Conservation (phyloP, 2,797 vertebrate genomes). For the Poecilia gillii region DNA sequence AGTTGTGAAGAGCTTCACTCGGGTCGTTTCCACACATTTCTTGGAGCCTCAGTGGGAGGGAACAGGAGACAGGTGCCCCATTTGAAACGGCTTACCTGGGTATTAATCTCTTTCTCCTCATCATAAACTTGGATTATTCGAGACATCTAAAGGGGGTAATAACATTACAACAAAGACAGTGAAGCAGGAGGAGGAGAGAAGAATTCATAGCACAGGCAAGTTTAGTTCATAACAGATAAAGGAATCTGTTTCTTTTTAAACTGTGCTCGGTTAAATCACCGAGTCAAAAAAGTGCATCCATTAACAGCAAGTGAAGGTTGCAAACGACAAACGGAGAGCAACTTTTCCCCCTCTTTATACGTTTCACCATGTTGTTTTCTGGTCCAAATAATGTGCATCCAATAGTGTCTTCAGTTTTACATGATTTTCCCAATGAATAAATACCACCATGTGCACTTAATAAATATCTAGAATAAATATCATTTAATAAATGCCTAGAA, state of each 20-base stretch:
- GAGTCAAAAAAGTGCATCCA: constrained; percentile 9
- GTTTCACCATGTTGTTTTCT: neutral
- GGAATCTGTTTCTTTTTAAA: constrained; percentile 51
- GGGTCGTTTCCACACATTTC: constrained; percentile 48
- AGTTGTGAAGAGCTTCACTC: neutral
- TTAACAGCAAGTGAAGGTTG: constrained; percentile 51
- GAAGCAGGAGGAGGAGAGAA: constrained; percentile 82
- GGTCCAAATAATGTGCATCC: neutral
- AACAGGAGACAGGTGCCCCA: constrained; percentile 77
- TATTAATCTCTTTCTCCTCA: constrained; percentile 99
- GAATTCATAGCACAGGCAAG: constrained; percentile 83
- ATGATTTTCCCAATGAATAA: neutral
- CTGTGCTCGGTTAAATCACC: constrained; percentile 49
- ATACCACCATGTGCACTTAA: neutral
- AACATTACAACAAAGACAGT: constrained; percentile 94
- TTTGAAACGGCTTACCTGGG: constrained; percentile 96
- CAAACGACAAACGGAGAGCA: neutral
- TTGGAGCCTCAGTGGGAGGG: constrained; percentile 83
- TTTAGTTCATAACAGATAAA: constrained; percentile 71
- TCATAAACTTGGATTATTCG: constrained; percentile 99
- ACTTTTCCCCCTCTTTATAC: constrained; percentile 2
- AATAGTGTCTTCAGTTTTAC: constrained; percentile 3
- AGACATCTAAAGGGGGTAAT: constrained; percentile 98
- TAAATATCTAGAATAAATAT: neutral
- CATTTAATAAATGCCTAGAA: constrained; percentile 17